Evolutionary conservation across 2,888 invertebrate species (phyloP), one percentile per base, ranked within the genome.

Genomic region (Toxonevra muliebris): DNA sequence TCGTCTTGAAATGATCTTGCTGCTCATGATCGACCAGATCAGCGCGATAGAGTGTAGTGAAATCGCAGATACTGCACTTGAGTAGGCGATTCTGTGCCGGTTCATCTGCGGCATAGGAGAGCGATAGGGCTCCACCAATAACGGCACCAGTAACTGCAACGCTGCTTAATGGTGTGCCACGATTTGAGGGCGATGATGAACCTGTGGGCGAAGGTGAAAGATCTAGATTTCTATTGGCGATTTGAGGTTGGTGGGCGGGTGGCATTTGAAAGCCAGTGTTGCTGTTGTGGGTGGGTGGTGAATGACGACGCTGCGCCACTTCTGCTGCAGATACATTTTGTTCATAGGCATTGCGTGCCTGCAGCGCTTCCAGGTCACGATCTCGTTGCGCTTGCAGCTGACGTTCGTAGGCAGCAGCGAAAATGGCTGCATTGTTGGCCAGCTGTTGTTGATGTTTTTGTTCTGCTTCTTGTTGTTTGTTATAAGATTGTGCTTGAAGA

Each of bases 1-100:
- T 88, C 50, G 89, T 89, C 79, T 93, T 94, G 76, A 92, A 88
- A 85, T 95, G 95, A 77, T 91, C 90, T 50, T 91, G 89, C 73
- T 90, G 89, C 80, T 93, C 93, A 84, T 93, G 93, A 63, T 89
- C 88, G 15, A 88, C 87, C 69, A 92, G 85, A 76, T 90, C 89
- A 67, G 88, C 88, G 65, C 88, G 88, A 73, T 90, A 91, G 45
- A 88, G 86, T 61, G 90, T 90, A 48, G 89, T 88, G 81, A 90
- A 92, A 42, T 91, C 87, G 79, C 92, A 91, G 76, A 92, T 87
- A 61, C 91, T 90, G 81, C 93, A 92, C 75, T 89, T 85, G 57
- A 84, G 77, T 64, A 85, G 74, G 2, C 84, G 80, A 69, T 84
- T 84, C 70, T 83, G 84, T 9, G 81, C 72, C 13, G 74, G 83